Base-by-base conservation (phyloP, 2,797 vertebrate species). In the Amblyopsis hoosieri region DNA sequence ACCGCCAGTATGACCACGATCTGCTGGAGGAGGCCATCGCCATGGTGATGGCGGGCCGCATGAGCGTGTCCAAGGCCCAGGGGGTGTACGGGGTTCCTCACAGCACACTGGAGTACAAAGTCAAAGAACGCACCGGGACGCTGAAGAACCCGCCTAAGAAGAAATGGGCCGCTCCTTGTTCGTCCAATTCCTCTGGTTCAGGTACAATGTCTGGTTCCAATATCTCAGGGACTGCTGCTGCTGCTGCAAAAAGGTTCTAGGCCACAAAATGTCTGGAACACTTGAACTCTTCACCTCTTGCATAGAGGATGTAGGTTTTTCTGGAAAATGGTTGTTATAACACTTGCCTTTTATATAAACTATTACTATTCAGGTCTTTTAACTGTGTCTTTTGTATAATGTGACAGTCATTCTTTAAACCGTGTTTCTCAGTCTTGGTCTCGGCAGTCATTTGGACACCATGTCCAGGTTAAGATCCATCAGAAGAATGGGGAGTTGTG, bases 71-170 rank as follows among this genome's bases (percentile, higher is more conserved):
- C 64, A 99, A 99, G 94, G 98, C 98, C 93, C 98, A 99, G 92
- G 94, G 95, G 77, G 94, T 99, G 84, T 99, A 99, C 83, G 97
- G 98, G 80, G 95, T 99, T 87, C 98, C 98, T 85, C 98, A 99
- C 91, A 99, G 98, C 96, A 99, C 98, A 93, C 96, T 99, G 91
- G 98, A 99, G 94, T 99, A 99, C 92, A 99, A 99, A 94, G 96
- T 99, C 76, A 99, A 99, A 87, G 98, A 99, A 88, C 94, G 98
- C 85, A 96, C 96, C 85, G 98, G 98, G 89, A 99, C 95, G 62
- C 87, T 99, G 88, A 99, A 99, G 93, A 97, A 94, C 79, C 97
- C 97, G 2, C 97, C 98, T 81, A 99, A 99, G 93, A 99, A 97
- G 92, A 99, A 98, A 82, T 94, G 95, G 85, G 93, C 95, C 87